Conservation (phyloP, 1,140 invertebrate species). For the Cyphomyrmex costatus region DNA sequence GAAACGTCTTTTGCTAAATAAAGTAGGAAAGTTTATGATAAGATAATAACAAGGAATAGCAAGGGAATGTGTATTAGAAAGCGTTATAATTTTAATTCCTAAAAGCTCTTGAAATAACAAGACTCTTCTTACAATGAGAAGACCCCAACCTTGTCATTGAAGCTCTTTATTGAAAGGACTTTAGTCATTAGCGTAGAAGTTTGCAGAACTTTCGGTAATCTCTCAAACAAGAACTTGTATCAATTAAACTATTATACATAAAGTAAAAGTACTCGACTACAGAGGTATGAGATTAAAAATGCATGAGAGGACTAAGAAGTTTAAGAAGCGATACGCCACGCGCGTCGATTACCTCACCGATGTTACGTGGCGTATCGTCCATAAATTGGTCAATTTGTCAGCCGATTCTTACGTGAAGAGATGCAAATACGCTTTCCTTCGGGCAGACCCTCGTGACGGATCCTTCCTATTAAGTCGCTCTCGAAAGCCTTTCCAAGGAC, state of each 20-base stretch:
- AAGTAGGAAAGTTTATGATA: neutral
- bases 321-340: neutral
- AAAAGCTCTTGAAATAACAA: neutral
- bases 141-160: constrained; percentile 1
- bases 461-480: neutral
- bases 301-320: constrained; percentile 29
- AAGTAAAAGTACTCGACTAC: neutral
- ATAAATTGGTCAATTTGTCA: constrained; percentile 10
- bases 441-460: neutral
- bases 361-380: neutral
- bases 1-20: neutral
- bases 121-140: too few species aligned
- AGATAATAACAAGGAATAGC: neutral
- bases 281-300: neutral
- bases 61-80: neutral
- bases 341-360: neutral
- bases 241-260: constrained; percentile 46
- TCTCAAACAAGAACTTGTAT: constrained; percentile 49
- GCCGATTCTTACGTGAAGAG: neutral
- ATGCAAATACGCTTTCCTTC: neutral
- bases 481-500: neutral
- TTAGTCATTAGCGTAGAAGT: constrained; percentile 44
- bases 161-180: constrained; percentile 1
- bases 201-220: constrained; percentile 5
- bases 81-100: neutral